Conservation (phyloP, 2,888 invertebrate genomes). For the Ethmia dodecea region DNA sequence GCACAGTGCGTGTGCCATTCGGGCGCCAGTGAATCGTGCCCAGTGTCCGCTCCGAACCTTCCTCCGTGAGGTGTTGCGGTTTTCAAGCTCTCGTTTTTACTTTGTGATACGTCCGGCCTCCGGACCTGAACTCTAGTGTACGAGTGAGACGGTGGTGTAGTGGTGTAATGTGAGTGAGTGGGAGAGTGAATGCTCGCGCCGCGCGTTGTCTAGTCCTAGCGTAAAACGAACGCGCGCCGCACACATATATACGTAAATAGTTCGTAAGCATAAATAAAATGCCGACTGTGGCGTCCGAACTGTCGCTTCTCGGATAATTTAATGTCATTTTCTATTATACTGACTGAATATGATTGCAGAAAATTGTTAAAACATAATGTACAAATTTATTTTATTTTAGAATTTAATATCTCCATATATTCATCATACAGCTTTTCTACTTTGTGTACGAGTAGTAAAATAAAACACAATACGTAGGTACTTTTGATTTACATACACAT, state of each 20-base stretch:
- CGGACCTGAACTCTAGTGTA: constrained; percentile 10
- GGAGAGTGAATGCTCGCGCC: constrained; percentile 20
- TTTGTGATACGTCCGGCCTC: constrained; percentile 15
- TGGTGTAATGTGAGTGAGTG: constrained; percentile 1
- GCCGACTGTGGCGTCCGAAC: constrained; percentile 29
- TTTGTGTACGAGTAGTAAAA: too few relatives aligned
- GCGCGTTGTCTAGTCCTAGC: constrained; percentile 59
- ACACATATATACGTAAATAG: constrained; percentile 68
- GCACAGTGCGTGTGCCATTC: too few relatives aligned
- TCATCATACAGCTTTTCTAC: too few relatives aligned
- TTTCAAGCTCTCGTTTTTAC: constrained; percentile 15
- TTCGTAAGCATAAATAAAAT: constrained; percentile 15
- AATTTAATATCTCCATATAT: too few relatives aligned
- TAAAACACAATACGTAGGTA: too few relatives aligned
- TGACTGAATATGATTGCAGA: too few relatives aligned
- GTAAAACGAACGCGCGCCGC: constrained; percentile 46
- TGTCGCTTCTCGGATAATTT: not conserved
- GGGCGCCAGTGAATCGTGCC: too few relatives aligned
- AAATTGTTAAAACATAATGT: constrained; percentile 9
- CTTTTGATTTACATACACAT: constrained; percentile 19
- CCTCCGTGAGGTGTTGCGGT: not conserved
- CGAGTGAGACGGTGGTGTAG: constrained; percentile 10
- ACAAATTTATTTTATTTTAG: constrained; percentile 8
- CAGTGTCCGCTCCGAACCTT: too few relatives aligned
- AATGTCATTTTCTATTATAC: constrained; percentile 2